Conservation (phyloP, 2,797 vertebrate genomes). For the Notamacropus eugenii region DNA sequence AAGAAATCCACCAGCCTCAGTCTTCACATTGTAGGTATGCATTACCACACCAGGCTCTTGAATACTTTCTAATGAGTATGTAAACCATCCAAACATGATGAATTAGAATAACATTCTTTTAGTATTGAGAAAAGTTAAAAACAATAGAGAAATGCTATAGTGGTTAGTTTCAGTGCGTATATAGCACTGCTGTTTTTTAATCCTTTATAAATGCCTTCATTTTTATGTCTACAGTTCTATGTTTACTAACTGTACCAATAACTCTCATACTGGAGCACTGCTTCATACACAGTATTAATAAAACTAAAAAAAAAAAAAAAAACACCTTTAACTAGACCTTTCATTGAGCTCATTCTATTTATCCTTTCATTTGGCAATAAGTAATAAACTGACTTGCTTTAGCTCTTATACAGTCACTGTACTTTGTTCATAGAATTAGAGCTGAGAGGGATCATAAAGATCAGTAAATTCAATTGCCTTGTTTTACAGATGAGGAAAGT, state of each 20-base stretch:
- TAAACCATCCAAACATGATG: not conserved
- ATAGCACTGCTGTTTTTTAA: not conserved
- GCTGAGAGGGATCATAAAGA: not conserved
- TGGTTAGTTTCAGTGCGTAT: not conserved
- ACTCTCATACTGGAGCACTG: not conserved
- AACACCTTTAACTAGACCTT: not conserved
- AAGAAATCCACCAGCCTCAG: no score
- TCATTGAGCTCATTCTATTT: not conserved
- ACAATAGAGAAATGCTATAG: constrained; percentile 22
- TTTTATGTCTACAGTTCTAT: not conserved
- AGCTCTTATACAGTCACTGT: not conserved
- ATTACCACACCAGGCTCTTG: not conserved
- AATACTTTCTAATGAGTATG: not conserved
- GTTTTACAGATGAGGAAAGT: not conserved
- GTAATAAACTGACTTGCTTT: not conserved
- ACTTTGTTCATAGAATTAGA: not conserved
- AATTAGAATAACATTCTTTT: not conserved
- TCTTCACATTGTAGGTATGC: no score
- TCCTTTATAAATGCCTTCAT: not conserved
- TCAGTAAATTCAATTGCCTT: not conserved
- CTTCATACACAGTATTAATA: not conserved
- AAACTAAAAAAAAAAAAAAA: no score
- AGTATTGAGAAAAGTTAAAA: not conserved
- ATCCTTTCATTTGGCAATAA: not conserved
- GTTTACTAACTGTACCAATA: not conserved